A percentile compares a stretch with the other conserved stretches of the same genome.
phyloP scores from a whole-genome alignment of 2,888 invertebrate genomes.

The Octonoba sinensis region DNA sequence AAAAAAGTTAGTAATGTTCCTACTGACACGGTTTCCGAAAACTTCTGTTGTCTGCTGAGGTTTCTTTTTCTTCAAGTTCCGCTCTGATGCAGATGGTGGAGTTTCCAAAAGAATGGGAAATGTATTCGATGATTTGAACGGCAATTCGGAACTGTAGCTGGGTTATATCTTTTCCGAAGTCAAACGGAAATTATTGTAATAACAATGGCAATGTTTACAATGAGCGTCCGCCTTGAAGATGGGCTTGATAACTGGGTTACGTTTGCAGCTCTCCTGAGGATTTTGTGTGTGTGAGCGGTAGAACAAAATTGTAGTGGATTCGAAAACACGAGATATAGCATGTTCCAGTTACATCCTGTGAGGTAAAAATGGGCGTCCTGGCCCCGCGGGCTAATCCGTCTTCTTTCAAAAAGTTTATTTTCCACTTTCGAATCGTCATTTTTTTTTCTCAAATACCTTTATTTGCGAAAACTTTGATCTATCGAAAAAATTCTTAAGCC shows the following conservation, averaged over 20 bases:
- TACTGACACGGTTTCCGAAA: constrained; percentile 58
- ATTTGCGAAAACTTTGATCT: too few species aligned
- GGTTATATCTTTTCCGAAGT: constrained; percentile 30
- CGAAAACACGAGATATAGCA: too few species aligned
- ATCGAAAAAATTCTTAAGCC: too few species aligned
- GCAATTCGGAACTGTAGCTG: constrained; percentile 26
- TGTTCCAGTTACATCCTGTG: too few species aligned
- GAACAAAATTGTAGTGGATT: too few species aligned
- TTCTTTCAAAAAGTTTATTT: too few species aligned
- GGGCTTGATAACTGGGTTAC: constrained; percentile 3
- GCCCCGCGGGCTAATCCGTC: too few species aligned
- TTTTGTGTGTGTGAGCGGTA: too few species aligned
- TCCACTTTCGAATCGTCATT: too few species aligned
- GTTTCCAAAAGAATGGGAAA: constrained; percentile 28
- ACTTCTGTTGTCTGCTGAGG: not conserved
- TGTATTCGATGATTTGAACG: constrained; percentile 10
- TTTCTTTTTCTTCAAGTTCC: constrained; percentile 25
- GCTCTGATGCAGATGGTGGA: constrained; percentile 42
- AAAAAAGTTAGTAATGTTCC: constrained; percentile 12
- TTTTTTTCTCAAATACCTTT: too few species aligned
- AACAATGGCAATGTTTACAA: constrained; percentile 26
- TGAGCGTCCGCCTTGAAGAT: not conserved
- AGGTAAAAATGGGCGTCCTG: too few species aligned
- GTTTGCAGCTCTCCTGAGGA: not conserved
- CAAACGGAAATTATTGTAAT: constrained; percentile 59